Base-by-base conservation (phyloP, 2,888 invertebrate genomes). In the Netelia inedita region DNA sequence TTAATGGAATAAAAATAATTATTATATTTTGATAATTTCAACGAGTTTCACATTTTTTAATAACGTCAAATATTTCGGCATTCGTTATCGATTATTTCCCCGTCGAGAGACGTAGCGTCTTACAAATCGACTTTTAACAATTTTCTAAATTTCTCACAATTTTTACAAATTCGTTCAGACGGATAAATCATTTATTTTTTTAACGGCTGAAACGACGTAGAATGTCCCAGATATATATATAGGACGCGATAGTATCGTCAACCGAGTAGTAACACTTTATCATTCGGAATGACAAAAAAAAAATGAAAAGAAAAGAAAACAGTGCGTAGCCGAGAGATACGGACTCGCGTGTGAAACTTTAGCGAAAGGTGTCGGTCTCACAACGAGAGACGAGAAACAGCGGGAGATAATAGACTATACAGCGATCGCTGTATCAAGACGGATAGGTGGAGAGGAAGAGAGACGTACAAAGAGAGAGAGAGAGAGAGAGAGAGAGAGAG, bases 301-400 rank as follows among this genome's bases (percentile, higher is more conserved):
- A 68, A 21, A 59, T 41, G 21, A 57, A 14, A 43, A 57, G 11
- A 21, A 59, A 61, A 21, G 46, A 61, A 57, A 61, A 73, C 61
- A 59, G 73, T 73, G 73, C 73, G 59, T 71, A 55, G 11, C 46
- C 55, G 14, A 53, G 61, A 79, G 61, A 46, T 16, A 28, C 1
- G 28, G 3, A 46, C 19, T 46, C 46, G 41, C 57, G 57, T 69
- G 61, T 71, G 69, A 63, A 73, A 73, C 61, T 61, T 35, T 19
- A 61, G 69, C 78, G 69, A 78, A 69, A 69, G 78, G 78, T 71
- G 61, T 71, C 69, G 19, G 61, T 79, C 78, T 59, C 69, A 46
- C 69, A 46, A 61, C 46, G 43, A 46, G 73, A 63, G 61, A 73
- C 73, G 61, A 73, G 73, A 3, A 16, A 59, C 57, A 57, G 68